Percentiles rank a stretch among this genome's conserved stretches.
Evolutionary conservation across 2,888 invertebrate species (phyloP).

Genomic region (Xestobium rufovillosum): DNA sequence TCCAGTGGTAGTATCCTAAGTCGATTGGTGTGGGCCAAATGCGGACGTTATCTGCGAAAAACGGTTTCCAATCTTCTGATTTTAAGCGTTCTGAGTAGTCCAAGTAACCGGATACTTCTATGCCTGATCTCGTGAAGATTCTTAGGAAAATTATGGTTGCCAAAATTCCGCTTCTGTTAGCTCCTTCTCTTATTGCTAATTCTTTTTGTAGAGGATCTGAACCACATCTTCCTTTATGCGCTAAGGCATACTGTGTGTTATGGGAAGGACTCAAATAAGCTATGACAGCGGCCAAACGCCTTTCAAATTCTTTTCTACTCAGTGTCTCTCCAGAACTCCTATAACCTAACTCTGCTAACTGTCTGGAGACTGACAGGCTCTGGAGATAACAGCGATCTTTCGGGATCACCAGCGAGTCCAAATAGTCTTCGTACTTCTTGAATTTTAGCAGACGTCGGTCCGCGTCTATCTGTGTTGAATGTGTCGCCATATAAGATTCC

Average conservation of each 20-base stretch:
- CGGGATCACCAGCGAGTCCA: constrained; percentile 67
- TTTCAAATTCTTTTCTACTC: constrained; percentile 52
- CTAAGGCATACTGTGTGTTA: constrained; percentile 50
- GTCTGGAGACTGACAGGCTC: constrained; percentile 59
- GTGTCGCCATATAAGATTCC: too few species aligned
- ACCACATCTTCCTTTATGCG: constrained; percentile 52
- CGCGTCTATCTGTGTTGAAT: constrained; percentile 53
- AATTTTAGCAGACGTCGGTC: constrained; percentile 54
- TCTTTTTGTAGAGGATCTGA: constrained; percentile 58
- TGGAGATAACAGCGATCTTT: constrained; percentile 67
- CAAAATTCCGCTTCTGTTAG: constrained; percentile 64
- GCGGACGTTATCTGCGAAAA: constrained; percentile 55
- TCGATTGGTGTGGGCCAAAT: constrained; percentile 63
- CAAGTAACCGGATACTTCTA: constrained; percentile 79
- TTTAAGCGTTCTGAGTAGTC: constrained; percentile 68
- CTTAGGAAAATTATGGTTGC: constrained; percentile 76
- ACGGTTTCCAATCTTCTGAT: constrained; percentile 65
- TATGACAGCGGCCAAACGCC: constrained; percentile 50
- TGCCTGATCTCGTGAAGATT: constrained; percentile 58
- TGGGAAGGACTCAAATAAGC: constrained; percentile 54
- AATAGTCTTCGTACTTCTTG: constrained; percentile 68
- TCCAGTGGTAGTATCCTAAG: constrained; percentile 73
- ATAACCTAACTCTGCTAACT: constrained; percentile 72
- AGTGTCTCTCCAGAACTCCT: constrained; percentile 56
- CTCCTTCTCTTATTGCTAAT: constrained; percentile 63